A percentile compares a stretch with the other conserved stretches of the same genome.
Evolutionary conservation across 2,797 vertebrate genomes (phyloP).

Genomic region (Peromyscus attwateri): DNA sequence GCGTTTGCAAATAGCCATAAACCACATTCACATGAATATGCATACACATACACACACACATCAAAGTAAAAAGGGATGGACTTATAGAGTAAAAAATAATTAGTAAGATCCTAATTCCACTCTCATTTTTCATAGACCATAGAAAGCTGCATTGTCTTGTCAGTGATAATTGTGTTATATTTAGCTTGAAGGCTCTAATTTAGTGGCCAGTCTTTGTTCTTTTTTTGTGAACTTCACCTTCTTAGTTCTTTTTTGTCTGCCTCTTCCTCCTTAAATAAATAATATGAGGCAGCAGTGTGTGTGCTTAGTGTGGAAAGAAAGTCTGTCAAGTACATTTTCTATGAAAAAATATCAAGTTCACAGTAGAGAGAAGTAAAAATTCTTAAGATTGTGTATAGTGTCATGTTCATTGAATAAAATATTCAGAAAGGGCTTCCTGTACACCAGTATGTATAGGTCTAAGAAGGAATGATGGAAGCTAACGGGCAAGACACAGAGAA

Average conservation of each 20-base stretch:
- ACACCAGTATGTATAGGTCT: not conserved
- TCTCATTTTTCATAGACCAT: not conserved
- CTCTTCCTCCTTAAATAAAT: constrained; percentile 71
- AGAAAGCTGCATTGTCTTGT: not conserved
- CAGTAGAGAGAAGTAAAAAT: constrained; percentile 48
- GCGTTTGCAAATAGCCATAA: not conserved
- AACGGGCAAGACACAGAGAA: not conserved
- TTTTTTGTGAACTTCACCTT: constrained; percentile 53
- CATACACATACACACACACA: not conserved
- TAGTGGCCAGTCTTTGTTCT: not conserved
- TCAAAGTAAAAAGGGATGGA: not conserved
- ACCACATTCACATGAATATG: not conserved
- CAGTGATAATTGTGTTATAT: not conserved
- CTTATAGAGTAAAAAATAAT: not conserved
- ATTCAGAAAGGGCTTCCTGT: constrained; percentile 25
- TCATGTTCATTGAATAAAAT: constrained; percentile 61
- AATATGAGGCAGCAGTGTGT: constrained; percentile 49
- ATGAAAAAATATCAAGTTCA: constrained; percentile 69
- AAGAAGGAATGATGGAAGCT: not conserved
- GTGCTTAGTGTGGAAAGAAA: constrained; percentile 62
- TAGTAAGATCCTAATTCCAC: not conserved
- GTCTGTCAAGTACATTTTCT: constrained; percentile 70
- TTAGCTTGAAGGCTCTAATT: not conserved
- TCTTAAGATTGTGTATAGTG: constrained; percentile 51
- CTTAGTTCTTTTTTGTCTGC: constrained; percentile 39